Evolutionary conservation across 2,113 vertebrate species (phyloP).

Genomic region (Ascaphus truei): DNA sequence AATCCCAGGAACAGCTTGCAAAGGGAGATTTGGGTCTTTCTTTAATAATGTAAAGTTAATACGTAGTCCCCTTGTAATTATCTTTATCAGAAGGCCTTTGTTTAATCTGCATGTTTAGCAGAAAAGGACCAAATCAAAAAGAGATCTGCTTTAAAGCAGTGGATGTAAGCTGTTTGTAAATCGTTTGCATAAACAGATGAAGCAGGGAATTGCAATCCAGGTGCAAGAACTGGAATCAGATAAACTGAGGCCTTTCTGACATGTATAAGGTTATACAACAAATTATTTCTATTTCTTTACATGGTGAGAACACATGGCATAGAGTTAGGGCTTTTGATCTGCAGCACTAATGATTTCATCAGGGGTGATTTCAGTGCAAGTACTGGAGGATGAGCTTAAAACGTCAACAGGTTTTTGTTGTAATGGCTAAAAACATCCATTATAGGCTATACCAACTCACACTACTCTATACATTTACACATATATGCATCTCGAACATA

Average conservation of each 20-base stretch:
- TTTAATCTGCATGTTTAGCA: conserved; percentile 62
- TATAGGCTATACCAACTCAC: too few species aligned
- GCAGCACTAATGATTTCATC: conserved; percentile 21
- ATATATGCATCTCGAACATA: too few species aligned
- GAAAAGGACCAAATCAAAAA: conserved; percentile 49
- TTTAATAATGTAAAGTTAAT: conserved; percentile 77
- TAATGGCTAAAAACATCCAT: too few species aligned
- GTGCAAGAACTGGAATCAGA: conserved; percentile 51
- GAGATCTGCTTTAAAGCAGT: conserved; percentile 44
- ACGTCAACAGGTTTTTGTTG: conserved; percentile 1
- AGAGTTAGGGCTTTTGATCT: background rate
- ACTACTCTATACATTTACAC: too few species aligned
- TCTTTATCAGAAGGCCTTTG: conserved; percentile 66
- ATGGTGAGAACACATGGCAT: conserved; percentile 24
- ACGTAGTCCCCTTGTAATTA: conserved; percentile 68
- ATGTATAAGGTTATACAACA: conserved; percentile 12
- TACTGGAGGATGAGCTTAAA: conserved; percentile 18
- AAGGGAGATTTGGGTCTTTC: conserved; percentile 73
- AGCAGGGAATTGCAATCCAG: conserved; percentile 47
- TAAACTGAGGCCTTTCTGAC: conserved; percentile 27
- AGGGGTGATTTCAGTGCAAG: conserved; percentile 26
- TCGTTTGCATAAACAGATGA: conserved; percentile 54
- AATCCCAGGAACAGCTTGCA: conserved; percentile 72
- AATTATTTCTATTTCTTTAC: conserved; percentile 17
- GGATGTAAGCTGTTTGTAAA: conserved; percentile 55